Evolutionary conservation across 2,888 invertebrate species (phyloP), one percentile per base, ranked within the genome.

Genomic region (Molanna angustata): DNA sequence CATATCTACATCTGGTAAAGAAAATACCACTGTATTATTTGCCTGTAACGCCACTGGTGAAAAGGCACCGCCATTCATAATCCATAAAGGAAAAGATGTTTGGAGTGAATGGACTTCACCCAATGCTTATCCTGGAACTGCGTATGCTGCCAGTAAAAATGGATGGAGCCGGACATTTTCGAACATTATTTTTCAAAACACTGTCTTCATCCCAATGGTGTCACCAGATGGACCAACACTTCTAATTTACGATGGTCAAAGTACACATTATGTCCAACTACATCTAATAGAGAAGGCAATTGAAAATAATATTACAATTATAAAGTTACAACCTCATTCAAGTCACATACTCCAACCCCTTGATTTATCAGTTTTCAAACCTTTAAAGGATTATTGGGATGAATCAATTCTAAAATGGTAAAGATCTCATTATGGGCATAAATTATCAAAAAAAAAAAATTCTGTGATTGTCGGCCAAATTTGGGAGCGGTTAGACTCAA

Each of bases 11-110:
- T 20, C 42, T 2, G 53, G 58, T 3, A 50, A 35, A 40, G 43
- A 47, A 9, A 42, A 42, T 37, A 46, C 44, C n/a, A 53, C 53
- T 6, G 40, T 53, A 4, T 46, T 57, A 20, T 43, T 57, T 9
- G 48, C 53, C 13, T 37, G 40, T 11, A 56, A 50, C 20, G 56
- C 56, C 4, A 18, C 17, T n/a, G 42, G 42, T 11, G 44, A 44
- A n/a, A 56, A 56, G 46, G 13, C 33, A 13, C 50, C 50, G 18
- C 53, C 51, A 19, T 18, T 42, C 20, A 42, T 42, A 35, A n/a
- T n/a, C n/a, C n/a, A n/a, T n/a, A n/a, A n/a, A 35, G 13, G 35
- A n/a, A 35, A 35, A 35, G 9, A 35, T 35, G 6, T 35, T 11
- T n/a, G 35, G 35, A 35, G 13, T 27, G 27, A 27, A 11, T 35